Base-by-base conservation (phyloP, 92 coral and sea anemone genomes). In the Isaurus tuberculatus region DNA sequence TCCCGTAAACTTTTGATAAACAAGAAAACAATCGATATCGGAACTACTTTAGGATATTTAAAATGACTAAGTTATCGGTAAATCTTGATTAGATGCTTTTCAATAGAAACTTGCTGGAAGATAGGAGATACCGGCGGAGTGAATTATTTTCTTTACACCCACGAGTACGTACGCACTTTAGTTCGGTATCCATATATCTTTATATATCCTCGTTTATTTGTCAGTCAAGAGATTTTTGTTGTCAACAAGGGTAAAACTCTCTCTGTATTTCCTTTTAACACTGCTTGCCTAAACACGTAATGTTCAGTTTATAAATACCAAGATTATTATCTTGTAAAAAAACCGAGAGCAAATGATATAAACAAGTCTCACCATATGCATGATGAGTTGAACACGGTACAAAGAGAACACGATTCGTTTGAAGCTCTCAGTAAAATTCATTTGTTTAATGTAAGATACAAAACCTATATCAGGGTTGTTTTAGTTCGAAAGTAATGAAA, bases 41-140 rank as follows among this genome's bases (percentile, higher is more conserved):
- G 82, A 77, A 77, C 82, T 57, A 19, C 32, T 31, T 43, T 58
- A 23, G 53, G 68, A 77, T 74, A 58, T 77, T 55, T 77, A 77
- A 36, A 77, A 77, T 77, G 57, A 77, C 82, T 77, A 23, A 36
- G 42, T 77, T 77, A 77, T 77, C 82, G 34, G 22, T 6, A 77
- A 77, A 77, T 77, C 82, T 77, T 64, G 68, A 77, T 36, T 77
- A 77, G 14, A 77, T 77, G 82, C 58, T 58, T 74, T 74, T 77
- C 69, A 77, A 58, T 49, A 34, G 82, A 63, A 58, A 55, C 57
- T 65, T 74, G 80, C 29, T 53, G 30, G 48, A 44, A 49, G 66
- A 74, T 74, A 74, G 17, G 44, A 51, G 55, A 77, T 77, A 55
- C 69, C 23, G 36, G 23, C 69, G 20, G 57, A 58, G 33, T 55